Evolutionary conservation across 2,888 invertebrate species (phyloP).

Genomic region (Thalpophila matura): DNA sequence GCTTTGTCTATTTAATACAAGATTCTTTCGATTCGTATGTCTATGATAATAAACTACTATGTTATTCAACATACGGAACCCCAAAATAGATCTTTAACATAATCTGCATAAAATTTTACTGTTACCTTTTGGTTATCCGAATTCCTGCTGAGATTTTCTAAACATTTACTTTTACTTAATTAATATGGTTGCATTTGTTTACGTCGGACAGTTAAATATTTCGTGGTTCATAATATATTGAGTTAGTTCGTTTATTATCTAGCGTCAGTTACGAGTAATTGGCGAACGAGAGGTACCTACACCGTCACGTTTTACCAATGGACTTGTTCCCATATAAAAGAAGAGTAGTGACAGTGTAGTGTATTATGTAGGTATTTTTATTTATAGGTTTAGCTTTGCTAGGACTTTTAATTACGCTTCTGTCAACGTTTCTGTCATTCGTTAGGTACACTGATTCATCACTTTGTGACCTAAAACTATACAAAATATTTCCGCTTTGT

Average conservation of each 20-base stretch:
- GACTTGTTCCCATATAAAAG: slow-evolving; percentile 37
- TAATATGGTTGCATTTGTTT: slow-evolving; percentile 78
- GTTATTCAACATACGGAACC: slow-evolving; percentile 37
- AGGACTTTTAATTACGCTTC: no score
- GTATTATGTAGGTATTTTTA: background rate
- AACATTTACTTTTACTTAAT: slow-evolving; percentile 72
- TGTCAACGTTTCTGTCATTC: no score
- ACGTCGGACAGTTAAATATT: slow-evolving; percentile 74
- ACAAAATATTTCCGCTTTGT: background rate
- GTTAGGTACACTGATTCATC: no score
- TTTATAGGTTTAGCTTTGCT: background rate
- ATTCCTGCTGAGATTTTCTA: slow-evolving; percentile 69
- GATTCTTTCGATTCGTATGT: slow-evolving; percentile 7
- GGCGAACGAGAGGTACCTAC: slow-evolving; percentile 70
- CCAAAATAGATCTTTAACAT: slow-evolving; percentile 48
- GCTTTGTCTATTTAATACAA: slow-evolving; percentile 22
- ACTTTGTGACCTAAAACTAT: background rate
- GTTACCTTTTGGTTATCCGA: slow-evolving; percentile 50
- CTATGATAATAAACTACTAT: slow-evolving; percentile 1
- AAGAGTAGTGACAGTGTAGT: slow-evolving; percentile 12
- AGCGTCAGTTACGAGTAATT: slow-evolving; percentile 73
- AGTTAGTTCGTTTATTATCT: slow-evolving; percentile 72
- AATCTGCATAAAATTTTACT: slow-evolving; percentile 56
- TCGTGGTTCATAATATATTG: slow-evolving; percentile 74
- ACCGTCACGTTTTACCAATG: slow-evolving; percentile 68